phyloP scores from a whole-genome alignment of 2,888 invertebrate genomes.

The Operophtera brumata region DNA sequence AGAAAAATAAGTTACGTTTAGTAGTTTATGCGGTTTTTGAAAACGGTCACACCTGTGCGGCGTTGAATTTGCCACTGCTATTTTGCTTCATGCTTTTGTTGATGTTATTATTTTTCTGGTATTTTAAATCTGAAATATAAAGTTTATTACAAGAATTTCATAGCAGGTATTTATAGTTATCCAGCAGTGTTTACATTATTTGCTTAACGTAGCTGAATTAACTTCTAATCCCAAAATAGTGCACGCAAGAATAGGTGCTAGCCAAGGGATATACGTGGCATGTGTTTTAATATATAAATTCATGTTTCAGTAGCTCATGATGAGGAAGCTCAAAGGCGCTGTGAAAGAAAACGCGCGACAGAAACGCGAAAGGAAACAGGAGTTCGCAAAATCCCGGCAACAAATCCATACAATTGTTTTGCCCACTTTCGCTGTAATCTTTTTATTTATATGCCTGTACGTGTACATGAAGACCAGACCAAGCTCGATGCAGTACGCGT shows the following conservation, averaged over 20 bases:
- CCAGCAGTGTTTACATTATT: not conserved
- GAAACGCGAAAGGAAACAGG: slow-evolving; percentile 91
- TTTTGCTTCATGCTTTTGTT: not conserved
- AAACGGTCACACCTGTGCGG: no score
- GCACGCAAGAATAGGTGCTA: not conserved
- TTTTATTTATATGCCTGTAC: slow-evolving; percentile 86
- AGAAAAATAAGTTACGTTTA: no score
- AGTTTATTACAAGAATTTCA: not conserved
- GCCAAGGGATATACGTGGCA: slow-evolving; percentile 8
- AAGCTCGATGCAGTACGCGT: slow-evolving; percentile 63
- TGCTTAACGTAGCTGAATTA: not conserved
- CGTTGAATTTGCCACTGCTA: not conserved
- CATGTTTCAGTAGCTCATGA: slow-evolving; percentile 60
- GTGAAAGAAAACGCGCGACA: slow-evolving; percentile 91
- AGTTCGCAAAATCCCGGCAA: slow-evolving; percentile 89
- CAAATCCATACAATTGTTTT: slow-evolving; percentile 89
- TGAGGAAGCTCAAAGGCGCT: slow-evolving; percentile 91
- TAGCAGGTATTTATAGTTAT: slow-evolving; percentile 4
- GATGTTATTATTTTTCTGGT: slow-evolving; percentile 3
- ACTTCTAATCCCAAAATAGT: not conserved
- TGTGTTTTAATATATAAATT: not conserved
- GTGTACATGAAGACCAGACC: slow-evolving; percentile 91
- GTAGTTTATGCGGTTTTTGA: no score
- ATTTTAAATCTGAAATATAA: not conserved
- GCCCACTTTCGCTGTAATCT: slow-evolving; percentile 86